Evolutionary conservation across 2,797 vertebrate genomes (phyloP).

Genomic region (Babyrousa celebensis): DNA sequence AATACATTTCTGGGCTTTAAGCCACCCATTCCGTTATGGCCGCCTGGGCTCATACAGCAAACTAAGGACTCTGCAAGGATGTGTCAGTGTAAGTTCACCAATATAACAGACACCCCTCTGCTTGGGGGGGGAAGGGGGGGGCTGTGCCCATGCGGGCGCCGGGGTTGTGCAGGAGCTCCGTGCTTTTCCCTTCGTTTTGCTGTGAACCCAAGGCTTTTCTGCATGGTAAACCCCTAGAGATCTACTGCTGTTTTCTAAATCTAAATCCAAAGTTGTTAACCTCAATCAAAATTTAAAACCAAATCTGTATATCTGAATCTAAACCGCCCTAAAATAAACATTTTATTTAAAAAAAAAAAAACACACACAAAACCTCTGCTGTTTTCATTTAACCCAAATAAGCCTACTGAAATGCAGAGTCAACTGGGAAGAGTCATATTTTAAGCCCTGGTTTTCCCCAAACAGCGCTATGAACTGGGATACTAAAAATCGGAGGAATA

Average conservation of each 20-base stretch:
- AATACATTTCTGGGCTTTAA: too few relatives aligned
- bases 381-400: neutral
- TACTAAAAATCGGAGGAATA: neutral
- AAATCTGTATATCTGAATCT: neutral
- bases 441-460: neutral
- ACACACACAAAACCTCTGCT: neutral
- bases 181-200: neutral
- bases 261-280: neutral
- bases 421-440: neutral
- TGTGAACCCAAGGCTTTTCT: neutral
- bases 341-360: neutral
- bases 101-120: too few relatives aligned
- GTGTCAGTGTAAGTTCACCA: accelerated
- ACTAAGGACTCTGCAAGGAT: too few relatives aligned
- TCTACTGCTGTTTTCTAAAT: neutral
- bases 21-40: neutral
- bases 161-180: too few relatives aligned
- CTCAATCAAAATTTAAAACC: neutral
- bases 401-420: neutral
- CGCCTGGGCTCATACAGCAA: neutral
- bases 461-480: neutral
- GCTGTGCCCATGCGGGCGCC: neutral
- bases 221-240: accelerated
- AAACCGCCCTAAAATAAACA: neutral
- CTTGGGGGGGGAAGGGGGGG: accelerated